Conservation (phyloP, 2,113 vertebrate species). For the Donacobius atricapilla region DNA sequence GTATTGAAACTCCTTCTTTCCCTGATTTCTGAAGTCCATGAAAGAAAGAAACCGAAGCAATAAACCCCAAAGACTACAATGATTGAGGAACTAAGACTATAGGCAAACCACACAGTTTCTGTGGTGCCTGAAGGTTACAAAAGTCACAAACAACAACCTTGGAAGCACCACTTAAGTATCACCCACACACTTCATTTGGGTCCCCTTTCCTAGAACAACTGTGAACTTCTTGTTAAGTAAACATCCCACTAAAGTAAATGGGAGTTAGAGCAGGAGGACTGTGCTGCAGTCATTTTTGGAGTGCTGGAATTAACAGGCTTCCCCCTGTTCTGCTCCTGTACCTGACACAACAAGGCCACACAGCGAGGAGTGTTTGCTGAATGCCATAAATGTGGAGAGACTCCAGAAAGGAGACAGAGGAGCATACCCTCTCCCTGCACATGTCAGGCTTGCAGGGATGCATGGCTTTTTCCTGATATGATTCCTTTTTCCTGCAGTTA, state of each 20-base stretch:
- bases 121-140: not conserved
- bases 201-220: not conserved
- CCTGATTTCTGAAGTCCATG: not conserved
- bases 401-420: not conserved
- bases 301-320: not conserved
- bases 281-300: not conserved
- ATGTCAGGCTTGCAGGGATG: not conserved
- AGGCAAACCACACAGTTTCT: not conserved
- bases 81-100: not conserved
- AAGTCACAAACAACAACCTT: not conserved
- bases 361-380: accelerated
- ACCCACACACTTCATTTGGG: not conserved
- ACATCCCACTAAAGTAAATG: not conserved
- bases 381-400: accelerated
- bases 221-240: not conserved
- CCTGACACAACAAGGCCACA: not conserved
- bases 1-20: not conserved
- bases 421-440: not conserved
- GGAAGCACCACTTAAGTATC: not conserved
- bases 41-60: not conserved
- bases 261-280: not conserved
- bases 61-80: not conserved
- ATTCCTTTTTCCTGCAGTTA: not conserved
- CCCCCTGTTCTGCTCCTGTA: not conserved
- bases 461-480: not conserved